Base-by-base conservation (phyloP, 1,140 invertebrate species). In the Elymnias hypermnestra region DNA sequence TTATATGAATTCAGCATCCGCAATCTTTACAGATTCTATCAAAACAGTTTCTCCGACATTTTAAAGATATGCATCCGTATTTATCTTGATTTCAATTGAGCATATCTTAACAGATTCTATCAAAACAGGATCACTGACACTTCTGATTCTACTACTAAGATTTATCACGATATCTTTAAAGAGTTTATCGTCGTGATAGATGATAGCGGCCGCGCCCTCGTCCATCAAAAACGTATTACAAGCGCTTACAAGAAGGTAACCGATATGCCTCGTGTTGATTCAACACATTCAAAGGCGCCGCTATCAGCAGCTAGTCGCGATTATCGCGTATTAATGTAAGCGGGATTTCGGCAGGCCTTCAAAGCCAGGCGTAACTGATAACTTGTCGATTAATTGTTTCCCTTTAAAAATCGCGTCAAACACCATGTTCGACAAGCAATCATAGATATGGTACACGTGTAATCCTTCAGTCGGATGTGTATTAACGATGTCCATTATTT, bases 311-410 rank as follows among this genome's bases (percentile, higher is more conserved):
- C 50, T 47, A 56, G 48, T 55, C 50, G 61, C 72, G 69, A 74
- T 81, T 55, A 97, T 64, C 97, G 86, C 15, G 96, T 95, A 89
- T 98, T 97, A 98, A 97, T 68, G 94, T 96, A 76, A 91, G 89
- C 15, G 95, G 98, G 96, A 88, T 98, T 97, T 88, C 72, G 77
- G 75, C 70, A 68, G 63, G 49, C 74, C 76, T 74, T 78, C 77
- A 84, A 81, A 82, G 81, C 26, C 37, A 19, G 48, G 48, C 67
- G 56, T 67, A 60, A 60, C 62, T 59, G 72, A 78, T 82, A 78
- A 70, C 60, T 40, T 9, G 45, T 50, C 65, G 68, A 81, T 76
- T 81, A 75, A 81, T 84, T 73, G 75, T 78, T 77, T 79, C 67
- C 70, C 59, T 63, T 64, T 51, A 67, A 46, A 63, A 68, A 68